These are phyloP conservation scores for Dioctria linearis DNA, from an alignment of 2,888 invertebrate genomes.

Conservation along the genomic window DNA sequence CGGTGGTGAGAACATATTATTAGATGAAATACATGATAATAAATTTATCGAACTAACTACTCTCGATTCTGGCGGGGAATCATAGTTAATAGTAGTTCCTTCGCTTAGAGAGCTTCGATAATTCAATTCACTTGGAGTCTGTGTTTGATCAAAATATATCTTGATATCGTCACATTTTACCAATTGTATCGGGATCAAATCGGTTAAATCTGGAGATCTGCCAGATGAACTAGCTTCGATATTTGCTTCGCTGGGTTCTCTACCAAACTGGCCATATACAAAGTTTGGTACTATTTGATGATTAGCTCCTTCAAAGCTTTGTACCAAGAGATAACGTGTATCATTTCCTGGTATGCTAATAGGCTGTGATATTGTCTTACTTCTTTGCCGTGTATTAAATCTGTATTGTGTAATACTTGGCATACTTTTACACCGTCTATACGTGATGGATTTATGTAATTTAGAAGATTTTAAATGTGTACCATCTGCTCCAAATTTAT, in stretches of 20 bases:
- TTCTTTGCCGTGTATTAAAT: constrained; percentile 60
- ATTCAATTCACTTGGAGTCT: neutral
- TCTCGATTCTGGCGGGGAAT: constrained; percentile 48
- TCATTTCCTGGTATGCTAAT: constrained; percentile 53
- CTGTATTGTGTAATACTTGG: constrained; percentile 65
- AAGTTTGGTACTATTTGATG: neutral
- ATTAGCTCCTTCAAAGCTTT: too few species aligned
- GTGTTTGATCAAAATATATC: constrained; percentile 68
- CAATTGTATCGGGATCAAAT: constrained; percentile 62
- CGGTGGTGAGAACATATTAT: constrained; percentile 47
- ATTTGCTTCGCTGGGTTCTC: neutral
- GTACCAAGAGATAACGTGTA: too few species aligned
- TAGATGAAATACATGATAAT: constrained; percentile 53
- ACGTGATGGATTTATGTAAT: neutral
- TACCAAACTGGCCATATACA: neutral
- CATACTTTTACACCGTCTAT: constrained; percentile 70
- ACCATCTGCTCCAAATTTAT: neutral
- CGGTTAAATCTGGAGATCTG: constrained; percentile 32
- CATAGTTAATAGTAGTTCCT: constrained; percentile 47
- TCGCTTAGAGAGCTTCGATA: constrained; percentile 43
- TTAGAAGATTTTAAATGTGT: too few species aligned
- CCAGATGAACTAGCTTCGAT: constrained; percentile 19
- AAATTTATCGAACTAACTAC: constrained; percentile 51
- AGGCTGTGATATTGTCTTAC: constrained; percentile 64
- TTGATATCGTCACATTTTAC: constrained; percentile 70